Evolutionary conservation across 2,888 invertebrate genomes (phyloP), one percentile per base, ranked within the genome.

Genomic region (Scaptomyza polygonia): DNA sequence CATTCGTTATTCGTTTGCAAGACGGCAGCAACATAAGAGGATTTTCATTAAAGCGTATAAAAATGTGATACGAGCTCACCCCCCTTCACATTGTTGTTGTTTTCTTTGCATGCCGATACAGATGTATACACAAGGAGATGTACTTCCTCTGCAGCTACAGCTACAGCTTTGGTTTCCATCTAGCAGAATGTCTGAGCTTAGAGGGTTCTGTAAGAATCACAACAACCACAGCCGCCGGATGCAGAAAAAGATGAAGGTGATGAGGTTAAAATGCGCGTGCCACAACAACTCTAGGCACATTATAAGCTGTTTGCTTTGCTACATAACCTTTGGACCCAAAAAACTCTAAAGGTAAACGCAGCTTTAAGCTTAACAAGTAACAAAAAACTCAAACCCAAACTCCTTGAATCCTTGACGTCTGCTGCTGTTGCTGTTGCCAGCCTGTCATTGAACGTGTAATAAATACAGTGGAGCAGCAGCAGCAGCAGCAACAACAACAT

Each of bases 1-100:
- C 18, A 55, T 18, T 47, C 54, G 56, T 29, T 56, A 14, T 52
- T 30, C 66, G 44, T 48, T 42, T 48, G 48, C 61, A 62, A 39
- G 71, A 44, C 59, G 54, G 54, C 66, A 66, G 67, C 61, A 58
- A 54, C 85, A 65, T 84, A 87, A 84, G 86, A 82, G 85, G 83
- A 82, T 87, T 84, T 83, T 87, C 87, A 85, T 87, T 87, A 87
- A 74, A 72, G 79, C 78, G 74, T 76, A 87, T 82, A 71, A 84
- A 75, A 77, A 75, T 68, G 49, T 71, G 56, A 53, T 44, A 43
- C 2, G 12, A n/a, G 34, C 30, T 11, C 56, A 53, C 36, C 39
- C 16, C 16, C 39, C 39, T 4, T 4, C 9, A 16, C 14, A 32
- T 30, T 52, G 32, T 42, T 58, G 47, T 45, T 34, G 51, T 48